Base-by-base conservation (phyloP, 2,888 invertebrate genomes). In the Plebejus argus region DNA sequence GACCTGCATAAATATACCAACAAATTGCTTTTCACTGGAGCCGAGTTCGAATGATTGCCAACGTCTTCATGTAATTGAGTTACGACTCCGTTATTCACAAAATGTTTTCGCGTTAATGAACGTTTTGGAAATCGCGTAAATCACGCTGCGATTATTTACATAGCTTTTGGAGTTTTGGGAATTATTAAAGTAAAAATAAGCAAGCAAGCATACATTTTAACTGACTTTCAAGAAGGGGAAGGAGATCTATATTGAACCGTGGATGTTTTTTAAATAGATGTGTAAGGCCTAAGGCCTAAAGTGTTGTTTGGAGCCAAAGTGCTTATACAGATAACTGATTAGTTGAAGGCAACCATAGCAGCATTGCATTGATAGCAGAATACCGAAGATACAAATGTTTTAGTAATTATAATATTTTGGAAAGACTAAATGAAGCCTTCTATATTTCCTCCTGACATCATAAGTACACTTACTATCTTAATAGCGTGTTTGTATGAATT, bases 1-100 rank as follows among this genome's bases (percentile, higher is more conserved):
- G 74, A 74, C 49, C 45, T 74, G 74, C 74, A 74, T 74, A 74
- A 74, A 74, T 49, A 74, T 74, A 49, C 74, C 74, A 74, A 49
- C 74, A 74, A 74, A 74, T 74, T 74, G 74, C 74, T 53, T 74
- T 74, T 74, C 49, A 74, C 53, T 53, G 20, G 74, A 45, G 49
- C 39, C 18, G 53, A 74, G 74, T 74, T 28, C 74, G 45, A 74
- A 72, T 74, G 74, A 53, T 74, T 53, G 74, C 74, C 20, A 74
- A 53, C 74, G 28, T 74, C 74, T 74, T 74, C 74, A 18, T 23
- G 18, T 74, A 74, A 74, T 74, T 53, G 74, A 74, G 74, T 74
- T 74, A 28, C 28, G 53, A 53, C 39, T 23, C 49, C 28, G 49
- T 74, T 74, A 53, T 74, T 74, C 49, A 74, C 53, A 49, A 49